These are phyloP conservation scores for Thymelicus sylvestris DNA, from an alignment of 2,888 invertebrate genomes.

Conservation along the genomic window DNA sequence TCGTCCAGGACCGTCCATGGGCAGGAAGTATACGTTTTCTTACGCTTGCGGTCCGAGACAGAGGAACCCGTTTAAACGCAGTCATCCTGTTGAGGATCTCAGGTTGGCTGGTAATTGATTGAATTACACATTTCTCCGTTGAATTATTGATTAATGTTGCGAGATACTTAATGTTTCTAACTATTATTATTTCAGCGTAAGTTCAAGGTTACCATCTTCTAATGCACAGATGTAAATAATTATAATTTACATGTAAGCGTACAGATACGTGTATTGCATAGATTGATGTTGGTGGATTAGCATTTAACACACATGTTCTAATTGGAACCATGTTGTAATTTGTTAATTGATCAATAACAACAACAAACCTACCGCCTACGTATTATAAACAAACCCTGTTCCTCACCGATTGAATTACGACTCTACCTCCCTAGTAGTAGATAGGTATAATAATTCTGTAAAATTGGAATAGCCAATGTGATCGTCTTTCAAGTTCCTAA, in stretches of 20 bases:
- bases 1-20: slow-evolving; percentile 54
- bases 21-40: slow-evolving; percentile 69
- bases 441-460: not conserved
- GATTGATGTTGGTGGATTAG: slow-evolving; percentile 3
- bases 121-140: slow-evolving; percentile 12
- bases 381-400: no score
- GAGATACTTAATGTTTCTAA: not conserved
- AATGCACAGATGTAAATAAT: slow-evolving; percentile 39
- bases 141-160: not conserved
- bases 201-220: slow-evolving; percentile 44
- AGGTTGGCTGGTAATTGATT: slow-evolving; percentile 43
- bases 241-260: slow-evolving; percentile 7
- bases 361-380: no score
- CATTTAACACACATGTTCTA: not conserved
- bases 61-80: slow-evolving; percentile 42
- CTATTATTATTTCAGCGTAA: slow-evolving; percentile 37
- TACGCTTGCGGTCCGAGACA: slow-evolving; percentile 51
- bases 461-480: not conserved
- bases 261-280: not conserved
- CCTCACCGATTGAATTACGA: not conserved
- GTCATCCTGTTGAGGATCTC: slow-evolving; percentile 45
- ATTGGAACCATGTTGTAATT: not conserved
- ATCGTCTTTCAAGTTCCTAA: not conserved
- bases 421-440: not conserved
- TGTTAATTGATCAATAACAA: no score